Evolutionary conservation across 2,888 invertebrate genomes (phyloP).

Genomic region (Drepanosiphum platanoidis): DNA sequence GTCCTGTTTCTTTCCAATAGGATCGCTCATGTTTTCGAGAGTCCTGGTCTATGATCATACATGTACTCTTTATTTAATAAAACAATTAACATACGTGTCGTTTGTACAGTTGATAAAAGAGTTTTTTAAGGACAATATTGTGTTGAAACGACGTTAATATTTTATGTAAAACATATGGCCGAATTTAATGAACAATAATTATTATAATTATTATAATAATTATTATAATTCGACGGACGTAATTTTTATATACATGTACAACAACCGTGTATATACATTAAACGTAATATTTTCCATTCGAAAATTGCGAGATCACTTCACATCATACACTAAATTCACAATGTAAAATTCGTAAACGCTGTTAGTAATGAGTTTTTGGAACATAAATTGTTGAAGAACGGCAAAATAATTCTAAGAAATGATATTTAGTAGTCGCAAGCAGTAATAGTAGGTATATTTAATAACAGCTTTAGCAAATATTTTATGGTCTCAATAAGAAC

Average conservation of each 20-base stretch:
- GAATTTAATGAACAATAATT: neutral
- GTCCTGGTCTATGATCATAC: constrained; percentile 22
- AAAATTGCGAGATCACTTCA: neutral
- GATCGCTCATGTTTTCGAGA: neutral
- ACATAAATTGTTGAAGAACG: neutral
- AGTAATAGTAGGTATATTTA: neutral
- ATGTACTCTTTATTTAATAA: too few species aligned
- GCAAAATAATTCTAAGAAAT: neutral
- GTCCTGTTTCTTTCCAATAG: neutral
- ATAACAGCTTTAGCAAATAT: neutral
- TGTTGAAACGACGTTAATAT: neutral
- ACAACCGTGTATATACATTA: too few species aligned
- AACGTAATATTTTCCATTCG: neutral
- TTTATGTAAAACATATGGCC: neutral
- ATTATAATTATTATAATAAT: too few species aligned
- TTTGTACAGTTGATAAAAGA: neutral
- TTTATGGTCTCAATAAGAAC: neutral
- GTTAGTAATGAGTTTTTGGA: too few species aligned
- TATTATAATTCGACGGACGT: too few species aligned
- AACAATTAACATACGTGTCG: neutral
- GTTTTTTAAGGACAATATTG: neutral
- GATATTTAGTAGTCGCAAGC: neutral
- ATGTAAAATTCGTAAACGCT: too few species aligned
- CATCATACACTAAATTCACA: too few species aligned
- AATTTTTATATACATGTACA: too few species aligned